Evolutionary conservation across 37 sponge, comb jelly and placozoan species (phyloP).

Genomic region (Beroe forskalii): DNA sequence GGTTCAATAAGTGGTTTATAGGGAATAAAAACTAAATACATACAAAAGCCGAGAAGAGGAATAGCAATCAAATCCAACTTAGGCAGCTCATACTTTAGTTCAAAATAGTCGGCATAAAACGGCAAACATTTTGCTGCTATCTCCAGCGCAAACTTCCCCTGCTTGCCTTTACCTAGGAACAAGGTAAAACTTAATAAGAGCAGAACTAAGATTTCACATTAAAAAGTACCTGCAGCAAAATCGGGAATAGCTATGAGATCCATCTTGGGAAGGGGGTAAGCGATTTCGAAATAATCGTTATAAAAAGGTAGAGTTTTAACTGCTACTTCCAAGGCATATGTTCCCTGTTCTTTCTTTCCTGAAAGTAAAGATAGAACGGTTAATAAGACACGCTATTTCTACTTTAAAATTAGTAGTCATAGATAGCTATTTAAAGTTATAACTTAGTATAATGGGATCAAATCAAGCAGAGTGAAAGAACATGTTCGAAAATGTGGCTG

Average conservation of each 20-base stretch:
- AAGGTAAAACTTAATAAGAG: too few species aligned
- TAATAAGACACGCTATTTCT: too few species aligned
- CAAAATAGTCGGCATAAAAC: constrained; percentile 64
- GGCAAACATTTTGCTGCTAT: constrained; percentile 43
- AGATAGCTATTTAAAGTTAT: too few species aligned
- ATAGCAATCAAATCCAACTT: constrained; percentile 55
- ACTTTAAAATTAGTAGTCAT: too few species aligned
- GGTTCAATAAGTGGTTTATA: too few species aligned
- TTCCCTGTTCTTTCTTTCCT: constrained; percentile 85
- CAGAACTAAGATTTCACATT: too few species aligned
- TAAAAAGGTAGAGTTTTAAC: constrained; percentile 92
- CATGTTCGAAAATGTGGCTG: too few species aligned
- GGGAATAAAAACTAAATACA: background rate
- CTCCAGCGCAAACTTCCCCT: constrained; percentile 55
- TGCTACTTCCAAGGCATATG: constrained; percentile 85
- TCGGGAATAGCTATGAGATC: constrained; percentile 95
- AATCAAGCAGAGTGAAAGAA: too few species aligned
- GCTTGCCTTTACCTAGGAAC: constrained; percentile 43
- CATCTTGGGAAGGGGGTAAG: constrained; percentile 90
- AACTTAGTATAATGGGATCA: too few species aligned
- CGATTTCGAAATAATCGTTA: constrained; percentile 79
- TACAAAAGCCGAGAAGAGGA: constrained; percentile 14
- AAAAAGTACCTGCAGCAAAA: constrained; percentile 76
- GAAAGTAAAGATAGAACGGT: too few species aligned
- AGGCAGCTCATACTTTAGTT: constrained; percentile 18